Evolutionary conservation across 2,888 invertebrate genomes (phyloP).

Genomic region (Drosophila tanythrix): DNA sequence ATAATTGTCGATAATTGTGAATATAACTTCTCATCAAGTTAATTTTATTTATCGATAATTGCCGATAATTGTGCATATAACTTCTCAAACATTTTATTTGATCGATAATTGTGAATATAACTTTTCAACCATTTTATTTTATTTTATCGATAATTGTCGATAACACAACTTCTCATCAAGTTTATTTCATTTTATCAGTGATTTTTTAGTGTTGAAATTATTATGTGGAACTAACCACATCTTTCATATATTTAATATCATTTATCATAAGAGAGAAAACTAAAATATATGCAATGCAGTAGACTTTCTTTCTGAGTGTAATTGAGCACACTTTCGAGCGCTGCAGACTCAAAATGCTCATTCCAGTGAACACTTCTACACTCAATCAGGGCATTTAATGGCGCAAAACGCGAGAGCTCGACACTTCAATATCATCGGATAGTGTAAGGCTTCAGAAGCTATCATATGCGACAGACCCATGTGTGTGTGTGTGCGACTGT

Average conservation of each 20-base stretch:
- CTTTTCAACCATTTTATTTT: no score
- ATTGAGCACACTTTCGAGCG: slow-evolving; percentile 44
- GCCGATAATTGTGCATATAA: no score
- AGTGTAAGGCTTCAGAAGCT: slow-evolving; percentile 28
- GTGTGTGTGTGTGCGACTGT: not conserved
- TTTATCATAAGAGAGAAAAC: not conserved
- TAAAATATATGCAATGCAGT: not conserved
- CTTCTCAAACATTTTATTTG: no score
- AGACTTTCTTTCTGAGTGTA: not conserved
- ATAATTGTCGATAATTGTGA: no score
- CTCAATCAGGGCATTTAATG: slow-evolving; percentile 80
- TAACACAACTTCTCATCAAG: no score
- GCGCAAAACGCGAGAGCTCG: slow-evolving; percentile 64
- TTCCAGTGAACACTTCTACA: slow-evolving; percentile 78
- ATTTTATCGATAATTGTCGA: no score
- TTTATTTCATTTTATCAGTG: no score
- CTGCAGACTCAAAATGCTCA: slow-evolving; percentile 66
- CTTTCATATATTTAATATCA: not conserved
- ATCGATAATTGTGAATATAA: no score
- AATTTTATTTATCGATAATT: no score
- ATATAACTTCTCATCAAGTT: no score
- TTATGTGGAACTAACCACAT: not conserved
- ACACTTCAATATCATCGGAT: slow-evolving; percentile 32
- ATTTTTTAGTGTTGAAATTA: not conserved
- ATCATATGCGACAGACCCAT: slow-evolving; percentile 30